Evolutionary conservation across 2,888 invertebrate genomes (phyloP), one percentile per base, ranked within the genome.

Genomic region (Mayetiola destructor): DNA sequence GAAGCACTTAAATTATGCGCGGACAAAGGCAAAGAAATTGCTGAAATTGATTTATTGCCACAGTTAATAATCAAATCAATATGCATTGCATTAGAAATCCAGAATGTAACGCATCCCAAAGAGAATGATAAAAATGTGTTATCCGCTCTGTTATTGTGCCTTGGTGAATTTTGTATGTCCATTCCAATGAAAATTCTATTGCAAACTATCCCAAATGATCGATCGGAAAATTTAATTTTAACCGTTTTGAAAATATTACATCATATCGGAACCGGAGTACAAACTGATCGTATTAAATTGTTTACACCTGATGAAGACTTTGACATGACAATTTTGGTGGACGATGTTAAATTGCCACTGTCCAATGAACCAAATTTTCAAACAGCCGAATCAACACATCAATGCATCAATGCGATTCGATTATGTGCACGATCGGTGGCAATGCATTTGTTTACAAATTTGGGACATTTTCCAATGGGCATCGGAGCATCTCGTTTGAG

Each of bases 391-490:
- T 71, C 70, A 58, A 75, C 73, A 58, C 73, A 73, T 55, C 72
- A 75, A 27, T 77, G 76, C 64, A 75, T 75, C 39, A 70, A 72
- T 39, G 76, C 82, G 1, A 78, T 85, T 37, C 75, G 77, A 58
- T 70, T 78, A 55, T 78, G 78, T 59, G 77, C 78, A 1, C 74
- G 76, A 61, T 76, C 76, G 0, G 74, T 78, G 6, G 66, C 92
- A 67, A 83, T 85, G 63, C 94, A 96, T 73, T 77, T 96, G 63
- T 85, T 95, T 6, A 85, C 93, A 62, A 91, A 92, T 75, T 75
- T 95, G 63, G 92, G 92, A 0, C 95, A 96, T 70, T 96, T 95
- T 76, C 96, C 96, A 14, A 84, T 91, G 75, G 88, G 90, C 60
- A 82, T 85, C 55, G 88, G 90, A 56, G 91, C 94, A 0, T 85